Conservation (phyloP, 2,113 vertebrate genomes). For the Scortum barcoo region DNA sequence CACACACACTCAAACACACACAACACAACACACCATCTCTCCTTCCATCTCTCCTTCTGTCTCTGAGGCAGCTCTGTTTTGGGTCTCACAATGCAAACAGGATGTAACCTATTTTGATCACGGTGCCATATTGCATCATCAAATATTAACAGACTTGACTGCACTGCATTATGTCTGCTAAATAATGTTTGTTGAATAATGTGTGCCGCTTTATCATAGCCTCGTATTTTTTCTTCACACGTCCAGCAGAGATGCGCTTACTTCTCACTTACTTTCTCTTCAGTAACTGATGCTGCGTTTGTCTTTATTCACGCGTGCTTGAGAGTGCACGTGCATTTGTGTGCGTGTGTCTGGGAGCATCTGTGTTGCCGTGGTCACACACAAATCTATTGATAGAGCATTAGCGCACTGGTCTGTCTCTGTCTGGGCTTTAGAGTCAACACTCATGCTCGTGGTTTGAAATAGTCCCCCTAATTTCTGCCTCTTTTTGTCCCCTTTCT, state of each 20-base stretch:
- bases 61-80: slow-evolving; percentile 67
- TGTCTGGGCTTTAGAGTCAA: slow-evolving; percentile 51
- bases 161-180: slow-evolving; percentile 78
- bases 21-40: slow-evolving; percentile 35
- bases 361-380: slow-evolving; percentile 55
- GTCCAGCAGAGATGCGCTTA: background rate
- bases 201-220: slow-evolving; percentile 32
- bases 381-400: slow-evolving; percentile 62
- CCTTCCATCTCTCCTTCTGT: slow-evolving; percentile 53
- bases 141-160: slow-evolving; percentile 83
- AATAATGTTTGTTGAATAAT: slow-evolving; percentile 75
- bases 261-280: slow-evolving; percentile 16
- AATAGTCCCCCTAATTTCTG: slow-evolving; percentile 54
- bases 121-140: slow-evolving; percentile 86
- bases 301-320: slow-evolving; percentile 17
- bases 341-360: slow-evolving; percentile 44
- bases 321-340: background rate
- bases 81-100: slow-evolving; percentile 80
- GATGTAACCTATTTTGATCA: slow-evolving; percentile 86
- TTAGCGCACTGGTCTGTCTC: slow-evolving; percentile 38
- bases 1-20: too few relatives aligned
- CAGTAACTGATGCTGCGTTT: background rate
- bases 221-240: slow-evolving; percentile 12
- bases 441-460: slow-evolving; percentile 41
- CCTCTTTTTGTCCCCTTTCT: slow-evolving; percentile 45